Percentiles rank a stretch among this genome's conserved stretches.
These are phyloP conservation scores for Brachionus sp. DNA, from an alignment of 1,140 invertebrate genomes.

Conservation along the genomic window DNA sequence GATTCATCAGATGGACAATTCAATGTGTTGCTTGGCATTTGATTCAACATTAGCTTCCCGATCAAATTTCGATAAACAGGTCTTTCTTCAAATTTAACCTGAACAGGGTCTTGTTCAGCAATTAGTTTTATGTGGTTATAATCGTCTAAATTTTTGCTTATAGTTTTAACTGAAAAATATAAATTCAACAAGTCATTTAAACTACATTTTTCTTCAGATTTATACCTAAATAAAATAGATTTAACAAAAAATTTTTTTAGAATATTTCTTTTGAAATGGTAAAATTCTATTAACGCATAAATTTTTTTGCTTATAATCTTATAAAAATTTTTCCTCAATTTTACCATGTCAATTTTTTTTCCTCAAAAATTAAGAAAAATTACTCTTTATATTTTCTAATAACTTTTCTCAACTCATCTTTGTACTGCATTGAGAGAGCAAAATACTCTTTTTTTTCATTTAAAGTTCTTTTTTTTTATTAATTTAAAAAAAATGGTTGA, in stretches of 20 bases:
- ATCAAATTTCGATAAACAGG: slow-evolving; percentile 27
- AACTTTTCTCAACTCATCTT: slow-evolving; percentile 20
- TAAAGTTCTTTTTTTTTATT: not conserved
- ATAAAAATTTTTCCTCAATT: not conserved
- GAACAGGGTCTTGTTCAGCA: slow-evolving; percentile 12
- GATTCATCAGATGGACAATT: not conserved
- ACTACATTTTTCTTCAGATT: slow-evolving; percentile 41
- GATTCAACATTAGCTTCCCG: slow-evolving; percentile 5
- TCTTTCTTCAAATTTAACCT: slow-evolving; percentile 38
- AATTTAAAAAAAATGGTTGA: no score
- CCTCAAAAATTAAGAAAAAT: not conserved
- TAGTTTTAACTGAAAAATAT: slow-evolving; percentile 36
- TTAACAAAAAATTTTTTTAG: not conserved
- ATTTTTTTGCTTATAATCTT: no score
- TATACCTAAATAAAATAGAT: slow-evolving; percentile 1
- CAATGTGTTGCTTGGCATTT: not conserved
- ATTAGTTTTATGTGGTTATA: slow-evolving; percentile 32
- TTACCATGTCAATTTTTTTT: not conserved
- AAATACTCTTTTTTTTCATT: slow-evolving; percentile 40
- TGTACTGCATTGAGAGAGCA: slow-evolving; percentile 25
- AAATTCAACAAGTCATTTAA: slow-evolving; percentile 21
- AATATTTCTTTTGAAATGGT: no score
- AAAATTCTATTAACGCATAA: no score
- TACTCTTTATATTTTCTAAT: slow-evolving; percentile 44
- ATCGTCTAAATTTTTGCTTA: slow-evolving; percentile 31